Conservation (phyloP, 2,113 vertebrate genomes). For the Panurus biarmicus region DNA sequence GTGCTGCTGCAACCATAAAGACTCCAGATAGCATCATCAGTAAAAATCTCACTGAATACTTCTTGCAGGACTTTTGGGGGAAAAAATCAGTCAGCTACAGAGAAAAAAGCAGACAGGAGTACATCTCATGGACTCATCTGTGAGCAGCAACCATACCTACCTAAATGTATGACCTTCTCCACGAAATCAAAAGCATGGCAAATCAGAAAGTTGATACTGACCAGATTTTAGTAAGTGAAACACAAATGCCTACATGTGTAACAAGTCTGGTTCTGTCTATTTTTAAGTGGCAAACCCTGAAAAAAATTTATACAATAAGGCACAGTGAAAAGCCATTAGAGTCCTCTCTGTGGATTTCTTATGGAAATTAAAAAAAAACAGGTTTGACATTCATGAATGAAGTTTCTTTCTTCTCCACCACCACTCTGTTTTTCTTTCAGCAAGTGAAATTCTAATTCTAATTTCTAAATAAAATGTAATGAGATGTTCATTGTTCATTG, state of each 20-base stretch:
- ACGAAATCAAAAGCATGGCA: background rate
- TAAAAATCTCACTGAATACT: background rate
- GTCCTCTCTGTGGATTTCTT: background rate
- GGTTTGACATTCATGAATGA: background rate
- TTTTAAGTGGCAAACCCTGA: background rate
- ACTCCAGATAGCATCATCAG: background rate
- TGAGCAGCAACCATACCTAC: background rate
- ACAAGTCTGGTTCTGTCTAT: background rate
- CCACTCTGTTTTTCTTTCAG: background rate
- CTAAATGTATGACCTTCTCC: background rate
- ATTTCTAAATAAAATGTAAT: background rate
- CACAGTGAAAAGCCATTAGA: background rate
- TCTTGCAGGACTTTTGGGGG: background rate
- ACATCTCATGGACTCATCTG: background rate
- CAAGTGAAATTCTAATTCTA: background rate
- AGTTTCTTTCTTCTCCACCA: fast-evolving
- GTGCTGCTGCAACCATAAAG: background rate
- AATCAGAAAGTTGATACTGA: background rate
- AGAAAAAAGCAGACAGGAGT: background rate
- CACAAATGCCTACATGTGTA: background rate
- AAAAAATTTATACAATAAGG: background rate
- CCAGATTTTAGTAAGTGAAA: background rate
- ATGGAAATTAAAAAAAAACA: background rate
- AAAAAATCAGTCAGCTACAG: background rate
- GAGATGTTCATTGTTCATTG: background rate